Evolutionary conservation across 1,140 invertebrate genomes (phyloP), one percentile per base, ranked within the genome.

Genomic region (Halyomorpha halys): DNA sequence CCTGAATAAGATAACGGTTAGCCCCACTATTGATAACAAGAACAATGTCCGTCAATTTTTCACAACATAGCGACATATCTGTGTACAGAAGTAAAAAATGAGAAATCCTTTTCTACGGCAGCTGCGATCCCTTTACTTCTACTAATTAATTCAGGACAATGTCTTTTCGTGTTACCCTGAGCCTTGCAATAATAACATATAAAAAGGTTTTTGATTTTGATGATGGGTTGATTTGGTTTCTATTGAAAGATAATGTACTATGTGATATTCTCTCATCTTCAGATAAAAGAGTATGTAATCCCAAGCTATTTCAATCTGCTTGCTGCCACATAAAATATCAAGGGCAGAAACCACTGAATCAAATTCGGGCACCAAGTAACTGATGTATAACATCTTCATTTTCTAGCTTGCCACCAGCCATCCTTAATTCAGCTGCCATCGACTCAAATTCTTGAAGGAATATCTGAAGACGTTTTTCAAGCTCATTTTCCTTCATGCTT

Each of bases 1-100:
- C 9, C n/a, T 16, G 19, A 27, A 23, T 23, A 27, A 56, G 15
- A 56, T 56, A 8, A 27, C 15, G 19, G 53, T 18, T 56, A 13
- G 45, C 45, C 45, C 45, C 45, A 47, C 45, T 47, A 47, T 47
- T 13, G 45, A 47, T 47, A 47, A 47, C 15, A 47, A 47, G 14
- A 47, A 18, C 3, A 4, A 13, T 47, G 18, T 47, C 45, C 14
- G 18, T 47, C 14, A 47, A 47, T 13, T 3, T 47, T 47, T 13
- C 45, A 16, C 45, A 47, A 47, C 45, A 47, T 13, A 47, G 13
- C 18, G n/a, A n/a, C n/a, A 47, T 47, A 5, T 47, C 45, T 47
- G 3, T 47, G 3, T 4, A 47, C 45, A 4, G 18, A 47, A 47
- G 18, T 47, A 47, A 15, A 13, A 47, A 47, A 47, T 47, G 45